Base-by-base conservation (phyloP, 2,888 invertebrate species). In the Pedicia rivosa region DNA sequence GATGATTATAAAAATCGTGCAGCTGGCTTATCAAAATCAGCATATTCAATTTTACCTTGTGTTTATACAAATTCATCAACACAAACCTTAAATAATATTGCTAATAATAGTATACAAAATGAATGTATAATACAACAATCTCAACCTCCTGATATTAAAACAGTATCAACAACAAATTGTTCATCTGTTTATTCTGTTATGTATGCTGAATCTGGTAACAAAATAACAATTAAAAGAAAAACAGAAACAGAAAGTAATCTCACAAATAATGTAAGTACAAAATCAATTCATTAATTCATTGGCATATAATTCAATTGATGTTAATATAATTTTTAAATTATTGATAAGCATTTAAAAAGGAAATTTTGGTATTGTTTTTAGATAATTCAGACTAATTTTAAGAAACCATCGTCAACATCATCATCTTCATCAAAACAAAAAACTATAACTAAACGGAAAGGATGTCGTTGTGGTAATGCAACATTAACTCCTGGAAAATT, bases 391-490 rank as follows among this genome's bases (percentile, higher is more conserved):
- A 26, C 34, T 7, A 24, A 20, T 28, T 33, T 33, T 13, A 26
- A 38, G 25, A 36, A 36, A 28, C 36, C 36, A 5, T 13, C 36
- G 22, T 12, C 38, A 14, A 13, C 30, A 19, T 15, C 25, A 19
- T 32, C 37, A 20, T 20, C 8, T 20, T 6, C 20, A 20, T 6
- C 20, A 5, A 5, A 20, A 6, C 20, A 20, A 37, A 37, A 37
- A 36, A 32, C 36, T 13, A 12, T 44, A 29, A 59, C 61, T 44
- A 70, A 76, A 49, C 68, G 77, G 47, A 73, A 74, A 61, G 84
- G 86, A 10, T 92, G 91, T 55, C 70, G 90, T 41, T 92, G 92
- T 64, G 91, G 91, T 4, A 84, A 86, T 60, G 84, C 88, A 1
- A 86, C 90, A 0, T 74, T 83, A 2, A 79, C 79, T 13, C 88